These are phyloP conservation scores for Phymatocera aterrima DNA, from an alignment of 2,888 invertebrate species.

Conservation along the genomic window DNA sequence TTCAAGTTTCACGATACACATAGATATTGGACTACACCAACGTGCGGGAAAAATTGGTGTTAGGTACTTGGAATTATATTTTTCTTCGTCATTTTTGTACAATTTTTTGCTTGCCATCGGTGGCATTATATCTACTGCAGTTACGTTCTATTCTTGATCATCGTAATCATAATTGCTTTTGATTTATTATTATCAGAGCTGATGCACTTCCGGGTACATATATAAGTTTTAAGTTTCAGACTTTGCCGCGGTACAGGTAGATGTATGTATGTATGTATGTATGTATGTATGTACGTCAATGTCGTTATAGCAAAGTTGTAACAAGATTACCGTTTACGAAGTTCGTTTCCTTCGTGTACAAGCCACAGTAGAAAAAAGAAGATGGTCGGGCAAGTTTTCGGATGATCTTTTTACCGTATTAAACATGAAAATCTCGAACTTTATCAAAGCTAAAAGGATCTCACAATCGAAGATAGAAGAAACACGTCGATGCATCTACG, in stretches of 20 bases:
- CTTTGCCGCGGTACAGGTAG: background rate
- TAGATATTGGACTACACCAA: too few species aligned
- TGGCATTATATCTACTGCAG: background rate
- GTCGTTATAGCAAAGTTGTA: conserved; percentile 16
- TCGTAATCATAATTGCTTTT: background rate
- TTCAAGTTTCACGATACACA: background rate
- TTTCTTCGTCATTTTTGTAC: too few species aligned
- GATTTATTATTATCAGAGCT: background rate
- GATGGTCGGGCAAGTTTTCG: background rate
- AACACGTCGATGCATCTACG: too few species aligned
- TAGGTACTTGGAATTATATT: too few species aligned
- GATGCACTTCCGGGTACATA: conserved; percentile 15
- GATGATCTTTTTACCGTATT: conserved; percentile 10
- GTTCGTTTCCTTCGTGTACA: background rate
- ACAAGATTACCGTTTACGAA: conserved; percentile 26
- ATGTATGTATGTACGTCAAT: conserved; percentile 6
- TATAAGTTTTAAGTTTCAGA: background rate
- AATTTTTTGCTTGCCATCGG: too few species aligned
- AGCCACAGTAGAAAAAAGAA: background rate
- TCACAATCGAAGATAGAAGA: too few species aligned
- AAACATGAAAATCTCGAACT: background rate
- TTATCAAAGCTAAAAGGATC: background rate
- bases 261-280: too few species aligned
- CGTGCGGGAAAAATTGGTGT: too few species aligned
- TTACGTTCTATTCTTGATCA: background rate